Conservation (phyloP, 2,888 invertebrate genomes). For the Mamestra brassicae region DNA sequence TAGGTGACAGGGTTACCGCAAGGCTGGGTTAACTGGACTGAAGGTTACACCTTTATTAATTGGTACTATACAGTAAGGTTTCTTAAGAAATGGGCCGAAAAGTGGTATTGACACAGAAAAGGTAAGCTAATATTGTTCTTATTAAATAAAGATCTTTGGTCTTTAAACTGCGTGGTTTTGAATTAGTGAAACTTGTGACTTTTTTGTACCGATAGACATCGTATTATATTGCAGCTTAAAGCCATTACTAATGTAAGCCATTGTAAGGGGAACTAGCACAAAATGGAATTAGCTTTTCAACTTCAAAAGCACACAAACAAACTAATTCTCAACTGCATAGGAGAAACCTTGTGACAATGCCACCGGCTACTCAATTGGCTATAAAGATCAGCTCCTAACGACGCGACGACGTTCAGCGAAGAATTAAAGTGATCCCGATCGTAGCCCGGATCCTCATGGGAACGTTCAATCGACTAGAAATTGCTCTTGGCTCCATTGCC, state of each 20-base stretch:
- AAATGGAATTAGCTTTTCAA: background rate
- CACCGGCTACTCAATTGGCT: constrained; percentile 21
- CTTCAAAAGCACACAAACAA: background rate
- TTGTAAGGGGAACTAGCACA: background rate
- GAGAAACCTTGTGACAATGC: constrained; percentile 4
- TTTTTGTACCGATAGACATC: too few species aligned
- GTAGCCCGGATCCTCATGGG: constrained; percentile 25
- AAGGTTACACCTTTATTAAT: constrained; percentile 52
- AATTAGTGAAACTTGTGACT: too few species aligned
- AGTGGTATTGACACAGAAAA: background rate
- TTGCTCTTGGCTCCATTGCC: constrained; percentile 61
- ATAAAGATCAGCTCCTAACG: constrained; percentile 44
- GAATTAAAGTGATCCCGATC: constrained; percentile 56
- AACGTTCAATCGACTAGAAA: constrained; percentile 57
- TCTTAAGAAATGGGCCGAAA: constrained; percentile 4
- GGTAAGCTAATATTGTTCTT: background rate
- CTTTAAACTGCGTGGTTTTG: too few species aligned
- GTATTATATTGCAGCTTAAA: background rate
- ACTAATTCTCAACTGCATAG: background rate
- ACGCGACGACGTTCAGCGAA: constrained; percentile 43
- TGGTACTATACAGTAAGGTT: background rate
- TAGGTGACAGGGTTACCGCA: constrained; percentile 28
- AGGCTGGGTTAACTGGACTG: constrained; percentile 21
- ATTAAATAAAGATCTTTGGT: too few species aligned
- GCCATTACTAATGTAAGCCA: background rate